phyloP scores from a whole-genome alignment of 2,113 vertebrate species.

The Edolisoma coerulescens region DNA sequence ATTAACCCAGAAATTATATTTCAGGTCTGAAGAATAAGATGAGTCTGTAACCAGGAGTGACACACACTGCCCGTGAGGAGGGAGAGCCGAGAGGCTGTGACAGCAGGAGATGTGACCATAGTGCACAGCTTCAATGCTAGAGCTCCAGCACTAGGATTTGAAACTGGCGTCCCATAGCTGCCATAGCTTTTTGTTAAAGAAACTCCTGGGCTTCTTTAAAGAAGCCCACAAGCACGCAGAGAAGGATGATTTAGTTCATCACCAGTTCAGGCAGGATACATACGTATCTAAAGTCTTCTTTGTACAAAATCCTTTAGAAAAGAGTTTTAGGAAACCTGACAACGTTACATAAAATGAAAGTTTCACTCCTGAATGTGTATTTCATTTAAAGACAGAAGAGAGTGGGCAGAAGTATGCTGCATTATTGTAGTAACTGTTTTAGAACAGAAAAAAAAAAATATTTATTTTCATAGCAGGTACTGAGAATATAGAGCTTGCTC shows the following conservation, averaged over 20 bases:
- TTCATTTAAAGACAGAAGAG: not conserved
- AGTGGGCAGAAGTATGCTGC: not conserved
- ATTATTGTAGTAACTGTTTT: not conserved
- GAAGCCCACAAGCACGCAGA: not conserved
- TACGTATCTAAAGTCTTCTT: too few species aligned
- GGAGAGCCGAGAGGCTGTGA: not conserved
- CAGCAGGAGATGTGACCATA: not conserved
- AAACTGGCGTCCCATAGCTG: not conserved
- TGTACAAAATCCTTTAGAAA: not conserved
- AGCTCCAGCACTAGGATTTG: not conserved
- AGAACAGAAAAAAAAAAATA: not conserved
- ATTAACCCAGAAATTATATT: not conserved
- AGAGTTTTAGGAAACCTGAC: not conserved
- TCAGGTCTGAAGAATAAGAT: not conserved
- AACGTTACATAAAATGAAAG: not conserved
- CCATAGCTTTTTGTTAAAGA: not conserved
- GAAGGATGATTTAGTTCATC: not conserved
- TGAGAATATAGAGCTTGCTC: not conserved
- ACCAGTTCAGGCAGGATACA: not conserved
- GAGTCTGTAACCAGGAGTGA: not conserved
- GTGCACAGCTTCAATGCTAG: not conserved
- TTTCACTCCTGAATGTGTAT: not conserved
- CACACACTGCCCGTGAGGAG: not conserved
- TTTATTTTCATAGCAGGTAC: not conserved
- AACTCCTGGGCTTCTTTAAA: not conserved